Percentiles rank a stretch among this genome's conserved stretches.
Conservation (phyloP, 2,113 vertebrate species). For the Cyprichromis sp. region DNA sequence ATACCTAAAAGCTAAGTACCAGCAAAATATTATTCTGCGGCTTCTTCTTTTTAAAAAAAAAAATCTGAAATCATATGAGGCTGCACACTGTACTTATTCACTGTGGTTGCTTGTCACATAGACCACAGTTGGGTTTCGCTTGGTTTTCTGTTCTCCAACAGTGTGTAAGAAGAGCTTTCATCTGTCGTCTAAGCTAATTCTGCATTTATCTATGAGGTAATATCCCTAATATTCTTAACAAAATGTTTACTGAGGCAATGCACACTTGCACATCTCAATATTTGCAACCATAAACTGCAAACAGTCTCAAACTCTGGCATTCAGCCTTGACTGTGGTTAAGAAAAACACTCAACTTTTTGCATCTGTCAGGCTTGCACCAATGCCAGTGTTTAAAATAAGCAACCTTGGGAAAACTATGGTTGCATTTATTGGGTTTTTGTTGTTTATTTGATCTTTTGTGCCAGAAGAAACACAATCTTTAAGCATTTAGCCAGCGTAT, state of each 20-base stretch:
- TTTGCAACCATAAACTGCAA: neutral
- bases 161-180: neutral
- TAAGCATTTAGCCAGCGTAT: neutral
- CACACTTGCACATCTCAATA: neutral
- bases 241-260: neutral
- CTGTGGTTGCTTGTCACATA: neutral
- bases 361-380: neutral
- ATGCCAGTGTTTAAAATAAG: neutral
- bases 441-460: neutral
- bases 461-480: neutral
- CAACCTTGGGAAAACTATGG: neutral
- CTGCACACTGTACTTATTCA: neutral
- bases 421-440: neutral
- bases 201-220: neutral
- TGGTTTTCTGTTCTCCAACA: neutral
- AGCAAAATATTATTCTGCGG: neutral
- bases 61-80: neutral
- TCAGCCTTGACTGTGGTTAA: neutral
- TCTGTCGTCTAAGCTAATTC: neutral
- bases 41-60: rapidly evolving
- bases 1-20: neutral
- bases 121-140: neutral
- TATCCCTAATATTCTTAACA: neutral
- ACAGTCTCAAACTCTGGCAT: neutral
- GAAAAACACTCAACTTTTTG: neutral